phyloP scores from a whole-genome alignment of 2,797 vertebrate species.

The Sebastes oblongus region DNA sequence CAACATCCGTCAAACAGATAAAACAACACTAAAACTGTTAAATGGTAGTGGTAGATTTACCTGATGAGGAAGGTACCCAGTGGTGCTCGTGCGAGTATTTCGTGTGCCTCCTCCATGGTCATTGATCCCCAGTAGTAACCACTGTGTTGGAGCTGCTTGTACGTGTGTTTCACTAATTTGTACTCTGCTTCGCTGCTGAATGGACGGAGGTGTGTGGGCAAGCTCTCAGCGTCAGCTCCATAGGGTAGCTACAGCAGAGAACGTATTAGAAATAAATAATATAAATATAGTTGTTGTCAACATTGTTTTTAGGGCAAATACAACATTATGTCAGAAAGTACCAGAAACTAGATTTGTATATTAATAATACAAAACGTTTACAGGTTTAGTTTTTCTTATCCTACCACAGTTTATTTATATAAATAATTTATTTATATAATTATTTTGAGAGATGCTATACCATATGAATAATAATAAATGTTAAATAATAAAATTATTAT shows the following conservation, averaged over 20 bases:
- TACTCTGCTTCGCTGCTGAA: constrained; percentile 88
- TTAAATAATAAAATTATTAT: no score
- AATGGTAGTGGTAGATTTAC: constrained; percentile 10
- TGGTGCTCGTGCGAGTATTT: constrained; percentile 77
- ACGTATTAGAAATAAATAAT: neutral
- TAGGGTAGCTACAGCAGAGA: constrained; percentile 16
- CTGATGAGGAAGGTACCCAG: constrained; percentile 93
- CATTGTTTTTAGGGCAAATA: neutral
- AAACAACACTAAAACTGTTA: neutral
- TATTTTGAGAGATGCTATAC: neutral
- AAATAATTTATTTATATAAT: neutral
- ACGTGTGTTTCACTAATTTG: constrained; percentile 85
- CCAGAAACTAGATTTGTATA: neutral
- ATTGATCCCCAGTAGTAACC: constrained; percentile 95
- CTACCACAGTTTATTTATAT: neutral
- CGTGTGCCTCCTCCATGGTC: constrained; percentile 88
- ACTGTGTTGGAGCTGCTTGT: constrained; percentile 86
- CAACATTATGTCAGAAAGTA: neutral
- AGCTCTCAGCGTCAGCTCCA: neutral
- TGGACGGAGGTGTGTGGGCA: constrained; percentile 85
- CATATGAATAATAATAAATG: neutral
- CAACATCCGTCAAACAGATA: neutral
- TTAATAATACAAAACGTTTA: neutral
- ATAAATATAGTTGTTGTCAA: neutral
- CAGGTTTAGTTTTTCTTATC: neutral